Evolutionary conservation across 2,888 invertebrate genomes (phyloP), one percentile per base, ranked within the genome.

Genomic region (Apodemia duryi): DNA sequence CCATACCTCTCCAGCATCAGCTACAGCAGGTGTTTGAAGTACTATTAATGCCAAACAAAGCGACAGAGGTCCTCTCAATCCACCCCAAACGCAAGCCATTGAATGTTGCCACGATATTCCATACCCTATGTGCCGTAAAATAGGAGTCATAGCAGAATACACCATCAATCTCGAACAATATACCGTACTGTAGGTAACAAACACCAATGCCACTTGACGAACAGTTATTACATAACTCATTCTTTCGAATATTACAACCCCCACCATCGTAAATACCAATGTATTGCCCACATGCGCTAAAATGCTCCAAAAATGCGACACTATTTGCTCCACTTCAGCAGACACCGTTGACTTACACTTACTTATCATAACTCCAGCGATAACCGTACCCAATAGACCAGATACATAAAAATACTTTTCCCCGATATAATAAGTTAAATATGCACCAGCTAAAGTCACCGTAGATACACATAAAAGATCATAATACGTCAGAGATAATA

Each of bases 61-160:
- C 0, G 93, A 93, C 7, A 94, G 83, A 0, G 94, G 93, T 0
- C 94, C 94, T 35, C 94, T 79, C 1, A 94, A 77, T 0, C 94
- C 94, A 28, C 94, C 93, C 94, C 94, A 95, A 3, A 93, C 93
- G 73, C 94, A 91, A 4, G 94, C 92, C 72, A 93, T 78, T 67
- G 90, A 91, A 66, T 93, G 91, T 70, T 92, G 88, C 93, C 94
- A 94, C 0, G 90, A 83, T 77, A 94, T 84, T 0, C 94, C 94
- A 71, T 94, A 94, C 0, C 94, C 94, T 2, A 93, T 80, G 13
- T 83, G 86, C 32, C 82, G 83, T 35, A 94, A 79, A 0, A 93
- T 65, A 0, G 94, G 94, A 62, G 89, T 91, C 79, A 94, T 86
- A 1, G 86, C 73, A 0, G 85, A 76, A 68, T 93, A 91, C 66